Evolutionary conservation across 2,888 invertebrate genomes (phyloP), one percentile per base, ranked within the genome.

Genomic region (Meandrusa payeni): DNA sequence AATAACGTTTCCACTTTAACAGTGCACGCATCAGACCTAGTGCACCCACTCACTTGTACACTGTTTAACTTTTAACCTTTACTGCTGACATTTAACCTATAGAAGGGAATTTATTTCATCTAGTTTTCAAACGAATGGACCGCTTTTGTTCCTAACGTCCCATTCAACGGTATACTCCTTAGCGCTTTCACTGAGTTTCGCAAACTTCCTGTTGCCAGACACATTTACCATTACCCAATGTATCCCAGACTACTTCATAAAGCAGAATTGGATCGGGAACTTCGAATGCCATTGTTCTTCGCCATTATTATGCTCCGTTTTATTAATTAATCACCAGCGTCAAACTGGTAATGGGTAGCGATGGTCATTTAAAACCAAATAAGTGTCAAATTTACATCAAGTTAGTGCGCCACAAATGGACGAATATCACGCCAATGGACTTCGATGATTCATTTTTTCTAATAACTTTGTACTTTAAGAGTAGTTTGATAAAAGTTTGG

Each of bases 61-160:
- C 15, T 31, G 20, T 46, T 49, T 77, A 74, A 77, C 76, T 66
- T 81, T 78, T 81, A 77, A 81, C 80, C 81, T 81, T 81, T 80
- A 73, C 75, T 68, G 78, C 69, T 81, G 78, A 79, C 81, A 81
- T 85, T 81, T 80, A 64, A 70, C 65, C 69, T 68, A 75, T 70
- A 74, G 64, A 64, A 64, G 69, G 70, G 70, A 76, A 76, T 78
- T 79, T 79, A 83, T 79, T 75, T 74, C 68, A 66, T 73, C 64
- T 64, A 73, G 73, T 70, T 76, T 26, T 74, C 70, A 59, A 76
- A 69, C 69, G 80, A 82, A 81, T 76, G 75, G 80, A 76, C 71
- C 65, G 70, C 79, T 76, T 80, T 83, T 83, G 80, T 83, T 77
- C 73, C 58, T 57, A 64, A 57, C 61, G 62, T 62, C 59, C 71